These are phyloP conservation scores for Adelosebastes latens DNA, from an alignment of 2,797 vertebrate genomes.

Conservation along the genomic window DNA sequence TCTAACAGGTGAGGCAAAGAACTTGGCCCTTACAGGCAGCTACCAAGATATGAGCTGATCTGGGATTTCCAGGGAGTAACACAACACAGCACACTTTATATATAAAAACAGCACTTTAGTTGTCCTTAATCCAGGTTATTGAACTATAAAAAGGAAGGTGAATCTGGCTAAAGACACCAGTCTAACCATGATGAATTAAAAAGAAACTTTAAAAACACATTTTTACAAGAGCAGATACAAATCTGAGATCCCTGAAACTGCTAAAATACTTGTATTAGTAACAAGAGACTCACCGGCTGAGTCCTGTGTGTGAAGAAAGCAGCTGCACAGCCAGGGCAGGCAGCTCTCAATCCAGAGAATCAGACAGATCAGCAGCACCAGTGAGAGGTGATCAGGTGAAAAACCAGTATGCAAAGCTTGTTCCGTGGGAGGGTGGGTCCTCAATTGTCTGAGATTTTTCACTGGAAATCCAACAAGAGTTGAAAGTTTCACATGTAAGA, in stretches of 20 bases:
- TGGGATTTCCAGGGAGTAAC: neutral
- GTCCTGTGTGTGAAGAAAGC: constrained; percentile 24
- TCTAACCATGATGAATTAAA: neutral
- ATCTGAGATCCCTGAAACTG: neutral
- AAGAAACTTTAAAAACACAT: neutral
- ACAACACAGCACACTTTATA: neutral
- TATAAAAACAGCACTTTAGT: neutral
- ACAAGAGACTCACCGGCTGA: constrained; percentile 73
- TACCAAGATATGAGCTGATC: constrained; percentile 2
- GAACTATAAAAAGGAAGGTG: neutral
- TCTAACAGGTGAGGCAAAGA: constrained; percentile 81
- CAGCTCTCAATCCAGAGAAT: constrained; percentile 38
- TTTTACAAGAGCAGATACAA: neutral
- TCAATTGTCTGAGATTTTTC: neutral
- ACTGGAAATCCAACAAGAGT: constrained; percentile 12
- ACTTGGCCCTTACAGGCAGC: constrained; percentile 26
- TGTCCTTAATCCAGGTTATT: neutral
- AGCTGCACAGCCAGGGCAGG: constrained; percentile 41
- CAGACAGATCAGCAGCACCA: constrained; percentile 36
- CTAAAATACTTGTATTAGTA: neutral
- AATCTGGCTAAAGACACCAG: neutral
- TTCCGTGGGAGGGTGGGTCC: constrained; percentile 7
- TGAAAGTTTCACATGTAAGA: constrained; percentile 8
- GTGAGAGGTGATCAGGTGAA: constrained; percentile 21
- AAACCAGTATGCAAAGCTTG: constrained; percentile 10